Evolutionary conservation across 35 echinoderm and acorn worm species (phyloP).

Genomic region (Ptychodera flava): DNA sequence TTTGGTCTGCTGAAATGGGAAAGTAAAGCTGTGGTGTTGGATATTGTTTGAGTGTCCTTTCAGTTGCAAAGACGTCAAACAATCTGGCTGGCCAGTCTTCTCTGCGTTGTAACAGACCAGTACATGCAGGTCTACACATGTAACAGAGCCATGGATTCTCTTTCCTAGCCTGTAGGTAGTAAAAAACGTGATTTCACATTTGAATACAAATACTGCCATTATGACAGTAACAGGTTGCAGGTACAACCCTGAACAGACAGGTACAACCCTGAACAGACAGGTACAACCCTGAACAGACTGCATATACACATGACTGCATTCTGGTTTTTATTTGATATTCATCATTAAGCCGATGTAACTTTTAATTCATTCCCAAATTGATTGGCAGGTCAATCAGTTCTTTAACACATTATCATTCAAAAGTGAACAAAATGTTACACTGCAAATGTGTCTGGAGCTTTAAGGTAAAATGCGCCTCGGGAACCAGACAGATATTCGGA

Average conservation of each 20-base stretch:
- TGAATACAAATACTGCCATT: neutral
- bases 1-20: conserved; percentile 35
- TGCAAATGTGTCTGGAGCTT: too few species aligned
- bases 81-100: conserved; percentile 62
- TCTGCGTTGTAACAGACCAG: conserved; percentile 34
- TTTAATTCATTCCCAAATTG: too few species aligned
- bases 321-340: too few species aligned
- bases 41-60: conserved; percentile 41
- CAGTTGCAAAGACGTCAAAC: conserved; percentile 56
- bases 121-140: conserved; percentile 51
- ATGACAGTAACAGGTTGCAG: neutral
- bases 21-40: conserved; percentile 38
- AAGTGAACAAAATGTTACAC: too few species aligned
- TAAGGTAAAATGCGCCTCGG: too few species aligned
- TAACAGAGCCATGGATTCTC: conserved; percentile 78
- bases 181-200: neutral
- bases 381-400: too few species aligned
- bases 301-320: neutral
- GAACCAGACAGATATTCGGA: too few species aligned
- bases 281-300: neutral
- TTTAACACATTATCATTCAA: too few species aligned
- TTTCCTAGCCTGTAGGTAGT: conserved; percentile 12
- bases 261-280: too few species aligned
- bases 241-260: neutral
- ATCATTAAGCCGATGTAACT: too few species aligned